A percentile compares a stretch with the other conserved stretches of the same genome.
phyloP scores from a whole-genome alignment of 2,888 invertebrate species.

The Dorcus parallelipipedus region DNA sequence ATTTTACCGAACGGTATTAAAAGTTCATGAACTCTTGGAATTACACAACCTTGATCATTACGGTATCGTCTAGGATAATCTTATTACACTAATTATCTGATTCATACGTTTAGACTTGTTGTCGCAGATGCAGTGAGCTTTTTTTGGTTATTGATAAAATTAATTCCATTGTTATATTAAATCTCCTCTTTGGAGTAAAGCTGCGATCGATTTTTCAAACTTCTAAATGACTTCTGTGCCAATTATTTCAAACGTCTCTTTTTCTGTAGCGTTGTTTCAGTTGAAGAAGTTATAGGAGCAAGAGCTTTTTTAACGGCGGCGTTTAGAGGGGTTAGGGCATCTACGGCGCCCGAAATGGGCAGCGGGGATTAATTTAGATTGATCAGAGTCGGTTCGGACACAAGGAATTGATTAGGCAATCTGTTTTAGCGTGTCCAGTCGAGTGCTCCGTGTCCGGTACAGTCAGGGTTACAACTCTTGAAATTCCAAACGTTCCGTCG shows the following conservation, averaged over 20 bases:
- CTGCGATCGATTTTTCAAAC: not conserved
- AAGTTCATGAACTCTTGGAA: no score
- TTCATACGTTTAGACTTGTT: no score
- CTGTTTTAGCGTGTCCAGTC: slow-evolving; percentile 53
- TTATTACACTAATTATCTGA: no score
- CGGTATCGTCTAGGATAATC: no score
- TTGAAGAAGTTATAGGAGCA: slow-evolving; percentile 8
- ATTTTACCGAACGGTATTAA: no score
- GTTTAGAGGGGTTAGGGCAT: slow-evolving; percentile 36
- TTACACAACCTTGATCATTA: no score
- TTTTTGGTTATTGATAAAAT: no score
- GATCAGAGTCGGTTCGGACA: slow-evolving; percentile 51
- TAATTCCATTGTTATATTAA: no score
- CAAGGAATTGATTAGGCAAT: slow-evolving; percentile 54
- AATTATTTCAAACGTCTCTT: slow-evolving; percentile 19
- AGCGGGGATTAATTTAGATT: slow-evolving; percentile 53
- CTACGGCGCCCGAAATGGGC: slow-evolving; percentile 35
- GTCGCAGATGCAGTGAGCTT: no score
- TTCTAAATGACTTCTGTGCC: slow-evolving; percentile 10
- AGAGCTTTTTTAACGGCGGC: slow-evolving; percentile 44
- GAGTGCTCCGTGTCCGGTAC: slow-evolving; percentile 48
- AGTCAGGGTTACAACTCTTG: slow-evolving; percentile 25
- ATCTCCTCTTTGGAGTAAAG: no score
- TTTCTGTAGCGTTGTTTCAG: slow-evolving; percentile 11
- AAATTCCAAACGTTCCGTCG: slow-evolving; percentile 23